Base-by-base conservation (phyloP, 2,888 invertebrate genomes). In the Keiferia lycopersicella region DNA sequence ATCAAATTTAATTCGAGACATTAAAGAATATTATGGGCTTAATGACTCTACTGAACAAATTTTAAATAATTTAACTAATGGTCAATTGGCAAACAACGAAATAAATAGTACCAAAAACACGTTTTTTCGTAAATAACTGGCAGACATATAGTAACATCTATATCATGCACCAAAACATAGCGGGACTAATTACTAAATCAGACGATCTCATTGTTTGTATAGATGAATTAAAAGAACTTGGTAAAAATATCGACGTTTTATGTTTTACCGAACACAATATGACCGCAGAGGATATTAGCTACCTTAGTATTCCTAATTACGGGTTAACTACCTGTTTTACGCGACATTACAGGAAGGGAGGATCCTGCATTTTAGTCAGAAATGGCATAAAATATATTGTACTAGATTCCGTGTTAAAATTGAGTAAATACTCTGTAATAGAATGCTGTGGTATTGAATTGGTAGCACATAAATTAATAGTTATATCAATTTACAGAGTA, bases 381-480 rank as follows among this genome's bases (percentile, higher is more conserved):
- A 58, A 58, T 34, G 58, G 16, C 30, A 4, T 30, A 30, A 30
- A 30, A 6, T 30, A 30, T 30, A 6, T 30, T 4, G 30, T 30
- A 30, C 30, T 30, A 30, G 30, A 30, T 30, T 30, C 30, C 30
- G 30, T 30, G 2, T 30, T 30, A 30, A 30, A 30, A 30, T 30
- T 30, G 30, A 30, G 30, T 6, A 30, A 30, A 6, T 6, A 2
- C 6, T 30, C 30, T 30, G 22, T 57, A 14, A 30, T 57, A 18
- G 57, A 57, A 57, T 57, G 57, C 30, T 57, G 57, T 57, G 57
- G 18, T 22, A 57, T 57, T 20, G 57, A 57, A 30, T 12, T 57
- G 3, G 4, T 16, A 18, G 14, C 10, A 10, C 57, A 57, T 57
- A 57, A 22, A 14, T 18, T 57, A 22, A 30, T 57, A 2, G 26